Evolutionary conservation across 2,888 invertebrate species (phyloP).

Genomic region (Heliconius ethilla): DNA sequence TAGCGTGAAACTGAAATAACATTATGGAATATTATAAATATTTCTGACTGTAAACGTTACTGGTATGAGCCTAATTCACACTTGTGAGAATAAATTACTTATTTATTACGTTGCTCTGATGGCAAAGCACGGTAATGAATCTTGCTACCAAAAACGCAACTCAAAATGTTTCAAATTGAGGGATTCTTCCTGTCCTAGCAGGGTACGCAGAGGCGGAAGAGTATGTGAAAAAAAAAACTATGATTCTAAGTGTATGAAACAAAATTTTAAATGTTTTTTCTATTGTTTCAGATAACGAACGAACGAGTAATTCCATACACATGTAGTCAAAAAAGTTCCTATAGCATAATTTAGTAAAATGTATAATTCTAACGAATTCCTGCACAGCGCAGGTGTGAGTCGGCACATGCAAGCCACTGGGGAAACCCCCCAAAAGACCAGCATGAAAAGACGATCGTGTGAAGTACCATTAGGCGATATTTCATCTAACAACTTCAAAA

Average conservation of each 20-base stretch:
- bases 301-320: conserved; percentile 74
- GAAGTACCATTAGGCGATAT: conserved; percentile 77
- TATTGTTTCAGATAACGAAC: conserved; percentile 71
- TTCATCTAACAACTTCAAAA: conserved; percentile 74
- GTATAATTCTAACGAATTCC: conserved; percentile 76
- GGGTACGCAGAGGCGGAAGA: too few species aligned
- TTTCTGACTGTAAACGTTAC: too few species aligned
- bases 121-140: too few species aligned
- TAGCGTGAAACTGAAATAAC: too few species aligned
- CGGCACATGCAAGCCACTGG: conserved; percentile 78
- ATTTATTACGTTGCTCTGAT: too few species aligned
- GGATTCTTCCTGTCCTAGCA: too few species aligned
- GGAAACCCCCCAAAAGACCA: conserved; percentile 74
- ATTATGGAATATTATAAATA: too few species aligned
- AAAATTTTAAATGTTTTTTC: conserved; percentile 41
- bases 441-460: conserved; percentile 76
- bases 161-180: too few species aligned
- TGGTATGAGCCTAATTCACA: too few species aligned
- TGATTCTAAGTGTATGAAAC: neutral
- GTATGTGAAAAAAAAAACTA: too few species aligned
- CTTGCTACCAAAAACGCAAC: too few species aligned
- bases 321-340: conserved; percentile 76
- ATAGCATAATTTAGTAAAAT: conserved; percentile 66
- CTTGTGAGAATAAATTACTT: too few species aligned
- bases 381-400: conserved; percentile 76